A percentile compares a stretch with the other conserved stretches of the same genome.
Evolutionary conservation across 2,888 invertebrate species (phyloP).

Genomic region (Mimachlamys varia): DNA sequence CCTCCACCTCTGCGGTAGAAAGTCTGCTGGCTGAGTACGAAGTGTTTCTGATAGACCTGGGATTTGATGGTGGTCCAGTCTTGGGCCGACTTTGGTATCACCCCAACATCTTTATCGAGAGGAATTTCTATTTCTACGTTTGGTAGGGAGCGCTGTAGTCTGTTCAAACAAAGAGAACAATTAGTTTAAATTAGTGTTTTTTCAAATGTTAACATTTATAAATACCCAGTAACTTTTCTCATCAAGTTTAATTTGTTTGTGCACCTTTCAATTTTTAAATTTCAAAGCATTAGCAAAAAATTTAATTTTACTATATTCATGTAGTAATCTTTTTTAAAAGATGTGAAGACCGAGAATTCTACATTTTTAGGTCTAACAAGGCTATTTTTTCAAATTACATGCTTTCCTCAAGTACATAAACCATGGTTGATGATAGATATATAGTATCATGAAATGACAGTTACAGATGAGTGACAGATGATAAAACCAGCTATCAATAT

Average conservation of each 20-base stretch:
- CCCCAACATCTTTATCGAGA: background rate
- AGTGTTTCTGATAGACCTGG: background rate
- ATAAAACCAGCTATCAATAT: background rate
- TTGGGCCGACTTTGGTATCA: background rate
- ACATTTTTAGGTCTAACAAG: too few species aligned
- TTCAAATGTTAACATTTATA: background rate
- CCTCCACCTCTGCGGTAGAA: background rate
- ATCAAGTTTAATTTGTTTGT: background rate
- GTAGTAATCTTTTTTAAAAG: too few species aligned
- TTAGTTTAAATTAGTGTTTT: background rate
- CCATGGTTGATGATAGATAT: too few species aligned
- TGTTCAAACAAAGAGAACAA: background rate
- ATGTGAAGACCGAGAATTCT: too few species aligned
- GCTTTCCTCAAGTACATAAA: too few species aligned
- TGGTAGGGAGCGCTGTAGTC: background rate
- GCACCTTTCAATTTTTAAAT: background rate
- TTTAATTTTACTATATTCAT: too few species aligned
- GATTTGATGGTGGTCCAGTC: constrained; percentile 6
- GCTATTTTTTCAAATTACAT: too few species aligned
- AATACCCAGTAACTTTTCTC: background rate
- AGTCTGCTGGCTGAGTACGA: background rate
- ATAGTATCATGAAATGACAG: too few species aligned
- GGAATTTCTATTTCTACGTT: background rate
- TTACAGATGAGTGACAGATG: background rate
- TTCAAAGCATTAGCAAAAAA: background rate